Base-by-base conservation (phyloP, 1,140 invertebrate species). In the Neodiprion pinetum region DNA sequence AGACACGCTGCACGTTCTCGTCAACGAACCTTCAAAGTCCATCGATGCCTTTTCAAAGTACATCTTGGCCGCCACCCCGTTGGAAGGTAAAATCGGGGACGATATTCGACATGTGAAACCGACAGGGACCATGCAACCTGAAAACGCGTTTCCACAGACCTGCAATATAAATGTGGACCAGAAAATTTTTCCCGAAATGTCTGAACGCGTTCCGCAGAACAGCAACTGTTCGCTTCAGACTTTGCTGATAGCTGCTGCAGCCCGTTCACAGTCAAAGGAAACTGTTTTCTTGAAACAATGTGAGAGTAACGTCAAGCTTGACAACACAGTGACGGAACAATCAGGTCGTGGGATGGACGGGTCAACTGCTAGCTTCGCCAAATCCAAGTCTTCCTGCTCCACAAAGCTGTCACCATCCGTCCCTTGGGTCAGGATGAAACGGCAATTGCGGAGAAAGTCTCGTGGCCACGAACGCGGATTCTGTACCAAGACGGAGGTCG, bases 351-450 rank as follows among this genome's bases (percentile, higher is more conserved):
- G 9, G 11, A 47, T 77, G 69, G 74, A 75, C 68, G 75, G 76
- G n/a, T 67, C 66, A 70, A 67, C 76, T 71, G 73, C 71, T 67
- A 75, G 69, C 21, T 67, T 21, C 53, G n/a, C 66, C 67, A 75
- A 69, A 70, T 48, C 74, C 75, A 17, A 78, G 70, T 28, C 74
- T 74, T 7, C 73, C 74, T 72, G 53, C n/a, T 7, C 53, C 53
- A 72, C 72, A 14, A 76, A 77, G 69, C 23, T 75, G 14, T 80
- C 74, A 23, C 72, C 72, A 47, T 80, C 76, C 66, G 74, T 84
- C 71, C 77, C 81, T 12, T 77, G 80, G 75, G 78, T 83, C 47
- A 50, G 71, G 23, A 71, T 48, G 50, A 81, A 76, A 50, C 74
- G 74, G 17, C 48, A 66, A 53, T 80, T 80, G 70, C 78, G 81